A percentile compares a stretch with the other conserved stretches of the same genome.
phyloP scores from a whole-genome alignment of 1,140 invertebrate species.

The Carposina sasakii region DNA sequence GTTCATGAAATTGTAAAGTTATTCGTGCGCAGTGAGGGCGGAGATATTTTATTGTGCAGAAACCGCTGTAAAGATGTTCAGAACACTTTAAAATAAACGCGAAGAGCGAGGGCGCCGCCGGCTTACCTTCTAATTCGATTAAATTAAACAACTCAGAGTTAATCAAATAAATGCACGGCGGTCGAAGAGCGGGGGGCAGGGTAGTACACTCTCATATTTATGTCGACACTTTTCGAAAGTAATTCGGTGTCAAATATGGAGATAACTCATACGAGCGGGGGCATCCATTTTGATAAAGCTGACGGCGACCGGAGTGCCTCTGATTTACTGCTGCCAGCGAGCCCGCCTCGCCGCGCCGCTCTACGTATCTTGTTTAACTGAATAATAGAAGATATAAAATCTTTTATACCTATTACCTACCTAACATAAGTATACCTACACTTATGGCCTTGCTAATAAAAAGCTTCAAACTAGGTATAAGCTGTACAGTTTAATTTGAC shows the following conservation, averaged over 20 bases:
- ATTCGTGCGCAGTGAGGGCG: conserved; percentile 56
- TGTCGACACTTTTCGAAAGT: conserved; percentile 70
- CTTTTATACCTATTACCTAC: too few relatives aligned
- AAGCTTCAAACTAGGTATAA: too few relatives aligned
- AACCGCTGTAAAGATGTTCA: conserved; percentile 71
- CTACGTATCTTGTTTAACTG: too few relatives aligned
- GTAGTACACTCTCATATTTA: conserved; percentile 57
- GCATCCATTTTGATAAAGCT: conserved; percentile 70
- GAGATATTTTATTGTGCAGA: conserved; percentile 67
- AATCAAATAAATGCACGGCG: conserved; percentile 71
- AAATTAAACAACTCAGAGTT: conserved; percentile 72
- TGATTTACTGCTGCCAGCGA: conserved; percentile 54
- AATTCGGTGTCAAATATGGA: conserved; percentile 73
- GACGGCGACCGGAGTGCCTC: conserved; percentile 58
- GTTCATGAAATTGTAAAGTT: conserved; percentile 72
- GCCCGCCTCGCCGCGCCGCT: conserved; percentile 17
- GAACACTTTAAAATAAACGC: conserved; percentile 65
- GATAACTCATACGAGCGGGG: conserved; percentile 68
- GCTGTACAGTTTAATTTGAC: too few relatives aligned
- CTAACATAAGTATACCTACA: too few relatives aligned
- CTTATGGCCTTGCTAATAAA: too few relatives aligned
- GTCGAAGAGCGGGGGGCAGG: conserved; percentile 40
- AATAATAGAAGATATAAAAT: too few relatives aligned
- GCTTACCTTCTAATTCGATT: conserved; percentile 69
- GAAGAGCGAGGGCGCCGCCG: conserved; percentile 33